Conservation (phyloP, 2,797 vertebrate species). For the Trichosurus vulpecula region DNA sequence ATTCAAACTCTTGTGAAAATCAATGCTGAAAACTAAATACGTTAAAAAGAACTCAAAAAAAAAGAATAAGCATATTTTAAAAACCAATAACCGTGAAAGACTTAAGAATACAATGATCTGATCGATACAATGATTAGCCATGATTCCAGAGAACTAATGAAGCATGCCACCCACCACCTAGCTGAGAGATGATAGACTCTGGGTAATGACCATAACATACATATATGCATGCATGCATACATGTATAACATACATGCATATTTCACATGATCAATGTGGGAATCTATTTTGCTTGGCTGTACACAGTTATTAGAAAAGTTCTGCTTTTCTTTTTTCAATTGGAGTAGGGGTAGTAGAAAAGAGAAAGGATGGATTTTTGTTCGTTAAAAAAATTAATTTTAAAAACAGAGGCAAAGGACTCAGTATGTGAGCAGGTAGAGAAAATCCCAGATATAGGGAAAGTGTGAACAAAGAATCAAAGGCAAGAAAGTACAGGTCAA, state of each 20-base stretch:
- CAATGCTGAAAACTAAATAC: too few species aligned
- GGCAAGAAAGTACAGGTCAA: not conserved
- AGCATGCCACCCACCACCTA: not conserved
- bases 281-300: not conserved
- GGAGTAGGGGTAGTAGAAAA: not conserved
- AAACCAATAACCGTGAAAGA: not conserved
- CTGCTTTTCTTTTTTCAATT: not conserved
- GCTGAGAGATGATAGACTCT: not conserved
- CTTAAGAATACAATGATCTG: not conserved
- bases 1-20: too few species aligned
- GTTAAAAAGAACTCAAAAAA: too few species aligned
- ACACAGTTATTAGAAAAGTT: not conserved
- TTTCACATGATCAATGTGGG: too few species aligned
- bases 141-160: not conserved
- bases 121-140: not conserved
- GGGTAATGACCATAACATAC: not conserved
- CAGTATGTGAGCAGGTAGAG: not conserved
- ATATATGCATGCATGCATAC: too few species aligned
- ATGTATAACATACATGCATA: too few species aligned
- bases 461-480: not conserved
- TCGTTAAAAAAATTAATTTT: not conserved
- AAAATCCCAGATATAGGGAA: not conserved
- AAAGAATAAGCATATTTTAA: not conserved
- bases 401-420: not conserved
- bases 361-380: not conserved